These are phyloP conservation scores for Orthosia cruda DNA, from an alignment of 2,888 invertebrate species.

Conservation along the genomic window DNA sequence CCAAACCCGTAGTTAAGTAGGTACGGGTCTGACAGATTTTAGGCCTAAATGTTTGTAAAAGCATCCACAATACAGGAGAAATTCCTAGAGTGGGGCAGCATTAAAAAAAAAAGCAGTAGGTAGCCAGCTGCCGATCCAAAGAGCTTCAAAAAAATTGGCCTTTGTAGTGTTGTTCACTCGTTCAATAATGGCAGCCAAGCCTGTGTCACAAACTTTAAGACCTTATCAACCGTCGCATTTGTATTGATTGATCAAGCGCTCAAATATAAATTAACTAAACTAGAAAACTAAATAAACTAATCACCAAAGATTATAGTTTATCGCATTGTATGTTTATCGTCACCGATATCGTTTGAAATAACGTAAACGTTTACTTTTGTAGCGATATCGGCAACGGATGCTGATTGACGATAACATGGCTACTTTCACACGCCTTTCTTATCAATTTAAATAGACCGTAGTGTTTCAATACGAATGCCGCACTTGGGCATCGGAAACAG, in stretches of 20 bases:
- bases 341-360: conserved; percentile 1
- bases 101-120: background rate
- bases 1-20: background rate
- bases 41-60: too few species aligned
- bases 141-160: background rate
- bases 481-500: too few species aligned
- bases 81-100: too few species aligned
- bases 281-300: conserved; percentile 19
- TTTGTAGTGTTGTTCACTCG: too few species aligned
- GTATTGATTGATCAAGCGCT: background rate
- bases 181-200: background rate
- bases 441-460: conserved; percentile 39
- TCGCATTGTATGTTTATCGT: conserved; percentile 14
- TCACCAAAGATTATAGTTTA: conserved; percentile 32
- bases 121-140: background rate
- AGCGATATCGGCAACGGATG: conserved; percentile 35
- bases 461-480: background rate
- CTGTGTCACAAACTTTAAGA: background rate
- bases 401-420: conserved; percentile 48
- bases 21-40: too few species aligned
- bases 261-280: background rate
- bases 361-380: conserved; percentile 25
- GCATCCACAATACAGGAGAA: too few species aligned
- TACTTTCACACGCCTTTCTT: conserved; percentile 43
- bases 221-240: background rate